Conservation (phyloP, 2,888 invertebrate genomes). For the Drosophila paramelanica region DNA sequence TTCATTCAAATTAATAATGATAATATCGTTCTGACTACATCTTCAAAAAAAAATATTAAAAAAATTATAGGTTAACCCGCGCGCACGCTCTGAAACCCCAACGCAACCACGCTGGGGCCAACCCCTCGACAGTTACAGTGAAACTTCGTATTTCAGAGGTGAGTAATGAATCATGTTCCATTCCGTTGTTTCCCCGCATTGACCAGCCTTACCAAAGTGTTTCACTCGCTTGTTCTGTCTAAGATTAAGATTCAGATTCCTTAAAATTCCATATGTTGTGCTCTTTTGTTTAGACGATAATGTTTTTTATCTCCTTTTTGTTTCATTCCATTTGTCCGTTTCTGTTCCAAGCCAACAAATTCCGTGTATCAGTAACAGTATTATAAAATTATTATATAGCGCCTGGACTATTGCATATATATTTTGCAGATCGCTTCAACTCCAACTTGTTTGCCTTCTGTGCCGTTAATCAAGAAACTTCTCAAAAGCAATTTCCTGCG, state of each 20-base stretch:
- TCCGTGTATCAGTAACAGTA: slow-evolving; percentile 3
- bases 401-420: slow-evolving; percentile 30
- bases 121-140: slow-evolving; percentile 86
- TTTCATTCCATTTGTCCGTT: slow-evolving; percentile 15
- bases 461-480: slow-evolving; percentile 57
- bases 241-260: too few relatives aligned
- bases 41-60: slow-evolving; percentile 8
- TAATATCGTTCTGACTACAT: slow-evolving; percentile 73
- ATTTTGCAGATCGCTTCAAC: slow-evolving; percentile 67
- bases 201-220: too few relatives aligned
- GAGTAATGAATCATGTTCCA: slow-evolving; percentile 68
- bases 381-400: slow-evolving; percentile 13
- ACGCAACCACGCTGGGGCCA: slow-evolving; percentile 88
- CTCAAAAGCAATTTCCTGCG: slow-evolving; percentile 71
- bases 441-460: slow-evolving; percentile 49
- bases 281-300: neutral
- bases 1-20: slow-evolving; percentile 65
- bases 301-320: slow-evolving; percentile 4
- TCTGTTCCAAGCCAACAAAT: neutral
- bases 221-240: too few relatives aligned
- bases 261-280: neutral
- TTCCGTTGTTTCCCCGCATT: neutral
- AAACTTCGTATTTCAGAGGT: slow-evolving; percentile 87
- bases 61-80: slow-evolving; percentile 87
- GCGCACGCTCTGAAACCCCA: slow-evolving; percentile 91